A percentile compares a stretch with the other conserved stretches of the same genome.
Conservation (phyloP, 2,797 vertebrate species). For the Phrynocephalus guinanensis region DNA sequence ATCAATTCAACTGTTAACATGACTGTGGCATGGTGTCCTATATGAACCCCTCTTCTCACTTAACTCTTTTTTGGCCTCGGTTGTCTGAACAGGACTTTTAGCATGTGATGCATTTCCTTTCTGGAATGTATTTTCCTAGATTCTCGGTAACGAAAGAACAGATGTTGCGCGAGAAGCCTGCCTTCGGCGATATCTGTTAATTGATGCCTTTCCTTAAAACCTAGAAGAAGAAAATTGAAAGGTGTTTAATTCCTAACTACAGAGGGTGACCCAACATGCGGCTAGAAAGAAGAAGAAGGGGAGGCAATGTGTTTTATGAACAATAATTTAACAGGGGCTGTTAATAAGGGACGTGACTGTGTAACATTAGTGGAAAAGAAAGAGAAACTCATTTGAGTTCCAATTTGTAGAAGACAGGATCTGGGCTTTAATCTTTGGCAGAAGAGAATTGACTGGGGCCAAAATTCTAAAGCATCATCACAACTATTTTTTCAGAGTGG, state of each 20-base stretch:
- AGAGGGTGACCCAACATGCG: constrained; percentile 21
- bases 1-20: constrained; percentile 12
- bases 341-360: constrained; percentile 22
- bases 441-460: neutral
- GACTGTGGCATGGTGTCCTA: constrained; percentile 53
- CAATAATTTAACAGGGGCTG: constrained; percentile 25
- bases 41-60: neutral
- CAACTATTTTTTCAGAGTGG: too few relatives aligned
- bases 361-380: constrained; percentile 1
- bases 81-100: constrained; percentile 46
- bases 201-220: constrained; percentile 68
- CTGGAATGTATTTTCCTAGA: constrained; percentile 69
- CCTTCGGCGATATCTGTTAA: constrained; percentile 77
- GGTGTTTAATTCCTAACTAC: constrained; percentile 47
- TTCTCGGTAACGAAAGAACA: constrained; percentile 70
- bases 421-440: neutral
- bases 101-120: constrained; percentile 40
- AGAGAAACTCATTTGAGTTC: constrained; percentile 18
- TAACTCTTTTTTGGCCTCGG: constrained; percentile 57
- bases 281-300: neutral
- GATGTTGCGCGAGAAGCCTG: constrained; percentile 74
- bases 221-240: constrained; percentile 32
- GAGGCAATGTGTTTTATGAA: constrained; percentile 38
- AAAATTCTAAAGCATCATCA: too few relatives aligned
- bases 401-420: constrained; percentile 6